Base-by-base conservation (phyloP, 2,113 vertebrate genomes). In the Cairina moschata region DNA sequence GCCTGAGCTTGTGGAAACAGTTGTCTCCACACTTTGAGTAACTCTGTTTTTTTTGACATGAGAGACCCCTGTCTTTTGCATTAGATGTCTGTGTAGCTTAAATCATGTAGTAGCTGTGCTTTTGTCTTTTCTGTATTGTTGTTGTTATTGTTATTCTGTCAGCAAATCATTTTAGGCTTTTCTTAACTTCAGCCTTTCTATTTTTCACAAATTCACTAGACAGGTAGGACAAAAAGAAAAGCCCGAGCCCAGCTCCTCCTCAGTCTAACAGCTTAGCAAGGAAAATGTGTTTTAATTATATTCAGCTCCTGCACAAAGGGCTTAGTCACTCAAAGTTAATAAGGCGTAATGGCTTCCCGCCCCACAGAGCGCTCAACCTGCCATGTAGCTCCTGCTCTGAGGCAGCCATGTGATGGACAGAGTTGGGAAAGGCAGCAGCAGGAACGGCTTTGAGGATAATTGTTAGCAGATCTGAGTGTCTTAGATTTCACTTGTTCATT, bases 271-370 rank as follows among this genome's bases (percentile, higher is more conserved):
- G 23, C 9, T 86, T 86, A 55, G 38, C 56, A 74, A 65, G 67
- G 68, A 91, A 92, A 91, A 77, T 59, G 56, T 40, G 48, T 93
- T 90, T 88, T 82, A 91, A 93, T 89, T 94, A 67, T 28, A 54
- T 86, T 75, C 92, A 71, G 31, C 36, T 72, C 56, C 9, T 16
- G 58, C 69, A 80, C 85, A 78, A 96, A 98, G 91, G 62, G 34
- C 71, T 86, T 90, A 81, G 77, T 81, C 40, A 54, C 65, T 96
- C 83, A 44, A 29, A 93, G 65, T 55, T 94, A 92, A 89, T 63
- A 87, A 36, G 71, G 54, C 3, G 0, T 90, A 76, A 76, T 95
- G 72, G 63, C 32, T 59, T 23, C 6, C 72, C 8, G 4, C 86
- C 83, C 44, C 69, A 60, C 91, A 56, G 88, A 67, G 88, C 1